Evolutionary conservation across 2,797 vertebrate species (phyloP).

Genomic region (Coracias cyanogaster): DNA sequence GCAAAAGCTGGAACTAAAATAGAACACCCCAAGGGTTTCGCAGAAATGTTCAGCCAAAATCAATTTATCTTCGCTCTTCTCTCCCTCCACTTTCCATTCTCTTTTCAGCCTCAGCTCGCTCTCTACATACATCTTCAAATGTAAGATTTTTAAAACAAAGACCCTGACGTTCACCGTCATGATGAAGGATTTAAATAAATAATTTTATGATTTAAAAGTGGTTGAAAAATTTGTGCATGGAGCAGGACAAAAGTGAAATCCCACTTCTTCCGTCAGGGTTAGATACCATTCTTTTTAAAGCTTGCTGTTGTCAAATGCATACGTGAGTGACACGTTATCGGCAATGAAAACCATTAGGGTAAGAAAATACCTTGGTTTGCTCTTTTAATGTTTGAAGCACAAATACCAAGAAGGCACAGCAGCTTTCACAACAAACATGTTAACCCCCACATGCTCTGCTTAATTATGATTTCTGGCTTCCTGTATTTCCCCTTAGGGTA

Average conservation of each 20-base stretch:
- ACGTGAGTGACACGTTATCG: fast-evolving
- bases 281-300: not conserved
- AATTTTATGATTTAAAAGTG: not conserved
- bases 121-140: not conserved
- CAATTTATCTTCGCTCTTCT: not conserved
- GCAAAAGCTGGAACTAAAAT: not conserved
- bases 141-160: not conserved
- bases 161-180: not conserved
- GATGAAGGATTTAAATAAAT: not conserved
- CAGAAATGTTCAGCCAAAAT: not conserved
- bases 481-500: slow-evolving; percentile 24
- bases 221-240: not conserved
- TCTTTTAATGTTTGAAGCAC: not conserved
- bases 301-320: not conserved
- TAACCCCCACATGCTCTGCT: slow-evolving; percentile 41
- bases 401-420: slow-evolving; percentile 10
- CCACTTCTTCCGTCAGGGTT: not conserved
- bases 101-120: not conserved
- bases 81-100: not conserved
- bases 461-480: slow-evolving; percentile 52
- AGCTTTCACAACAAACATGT: slow-evolving; percentile 52
- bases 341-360: not conserved
- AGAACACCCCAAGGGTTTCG: not conserved
- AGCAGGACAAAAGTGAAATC: not conserved
- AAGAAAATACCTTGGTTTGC: slow-evolving; percentile 18